Evolutionary conservation across 1,140 invertebrate genomes (phyloP).

Genomic region (Heliothis virescens): DNA sequence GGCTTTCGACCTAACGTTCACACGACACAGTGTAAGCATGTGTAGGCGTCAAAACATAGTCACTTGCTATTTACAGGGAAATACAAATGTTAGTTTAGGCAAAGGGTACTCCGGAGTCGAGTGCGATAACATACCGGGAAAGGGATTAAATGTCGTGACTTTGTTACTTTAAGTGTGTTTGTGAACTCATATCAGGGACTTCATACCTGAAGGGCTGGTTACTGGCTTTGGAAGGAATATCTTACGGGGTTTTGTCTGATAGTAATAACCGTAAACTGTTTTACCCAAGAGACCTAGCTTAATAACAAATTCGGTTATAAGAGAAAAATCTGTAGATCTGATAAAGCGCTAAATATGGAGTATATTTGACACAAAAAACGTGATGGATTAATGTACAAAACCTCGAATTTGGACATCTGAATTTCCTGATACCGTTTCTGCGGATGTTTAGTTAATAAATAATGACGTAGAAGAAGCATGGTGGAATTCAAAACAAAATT

Average conservation of each 20-base stretch:
- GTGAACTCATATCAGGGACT: constrained; percentile 40
- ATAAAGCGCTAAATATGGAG: constrained; percentile 18
- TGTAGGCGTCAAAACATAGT: constrained; percentile 45
- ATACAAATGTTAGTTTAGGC: constrained; percentile 56
- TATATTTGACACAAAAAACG: constrained; percentile 3
- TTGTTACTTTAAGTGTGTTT: constrained; percentile 43
- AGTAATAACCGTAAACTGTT: neutral
- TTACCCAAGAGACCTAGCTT: neutral
- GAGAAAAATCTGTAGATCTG: too few relatives aligned
- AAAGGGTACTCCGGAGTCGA: constrained; percentile 45
- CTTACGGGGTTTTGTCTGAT: constrained; percentile 13
- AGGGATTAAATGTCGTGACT: constrained; percentile 52
- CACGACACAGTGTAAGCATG: constrained; percentile 31
- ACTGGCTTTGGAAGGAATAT: constrained; percentile 33
- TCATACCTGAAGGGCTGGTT: constrained; percentile 26
- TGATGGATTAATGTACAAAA: constrained; percentile 4
- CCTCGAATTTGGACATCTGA: constrained; percentile 1
- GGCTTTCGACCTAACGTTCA: constrained; percentile 28
- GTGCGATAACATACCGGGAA: constrained; percentile 48
- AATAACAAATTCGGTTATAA: too few relatives aligned
- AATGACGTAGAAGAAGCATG: constrained; percentile 23
- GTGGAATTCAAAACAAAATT: constrained; percentile 34
- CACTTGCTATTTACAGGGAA: constrained; percentile 54
- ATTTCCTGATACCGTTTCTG: constrained; percentile 11
- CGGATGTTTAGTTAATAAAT: constrained; percentile 28